Base-by-base conservation (phyloP, 2,113 vertebrate species). In the Hippolais icterina region DNA sequence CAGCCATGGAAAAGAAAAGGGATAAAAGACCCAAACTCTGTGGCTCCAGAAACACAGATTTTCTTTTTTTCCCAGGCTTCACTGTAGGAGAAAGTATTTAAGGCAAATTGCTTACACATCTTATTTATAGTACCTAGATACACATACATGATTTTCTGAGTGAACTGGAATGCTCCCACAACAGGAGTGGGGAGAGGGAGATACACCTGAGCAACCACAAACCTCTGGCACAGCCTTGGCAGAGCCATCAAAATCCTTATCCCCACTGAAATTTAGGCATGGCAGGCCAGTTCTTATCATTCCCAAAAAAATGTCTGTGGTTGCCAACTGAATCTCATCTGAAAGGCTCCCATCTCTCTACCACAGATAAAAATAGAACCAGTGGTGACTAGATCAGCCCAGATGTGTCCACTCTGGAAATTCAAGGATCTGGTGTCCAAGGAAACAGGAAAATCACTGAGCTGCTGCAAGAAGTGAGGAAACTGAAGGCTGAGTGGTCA, bases 121-220 rank as follows among this genome's bases (percentile, higher is more conserved):
- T 41, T 60, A 72, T 71, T 69, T 37, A n/a, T 2, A 76, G 21
- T 57, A 68, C 9, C 20, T 10, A 39, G 52, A 52, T 9, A 54
- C 7, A 49, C 4, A 53, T 4, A 49, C 5, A 21, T 10, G 37
- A 61, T 12, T 46, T 66, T 52, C 4, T n/a, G 17, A 77, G 49
- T 27, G 29, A 85, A 60, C 15, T 14, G 13, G 85, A 82, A 47
- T 23, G 19, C 25, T 72, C 41, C 37, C 37, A 59, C 17, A 70
- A 6, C 33, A 81, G 29, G 42, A 1, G 2, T 53, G 28, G 25
- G 0, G 7, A 24, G 10, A 27, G 2, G 24, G 14, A 22, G 7
- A 44, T 53, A 46, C 8, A 39, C 13, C 10, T 47, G 11, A 79
- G 37, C 50, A 35, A 59, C 14, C 24, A 74, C 35, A 87, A 59